phyloP scores from a whole-genome alignment of 2,888 invertebrate species.

The Apantesis nais region DNA sequence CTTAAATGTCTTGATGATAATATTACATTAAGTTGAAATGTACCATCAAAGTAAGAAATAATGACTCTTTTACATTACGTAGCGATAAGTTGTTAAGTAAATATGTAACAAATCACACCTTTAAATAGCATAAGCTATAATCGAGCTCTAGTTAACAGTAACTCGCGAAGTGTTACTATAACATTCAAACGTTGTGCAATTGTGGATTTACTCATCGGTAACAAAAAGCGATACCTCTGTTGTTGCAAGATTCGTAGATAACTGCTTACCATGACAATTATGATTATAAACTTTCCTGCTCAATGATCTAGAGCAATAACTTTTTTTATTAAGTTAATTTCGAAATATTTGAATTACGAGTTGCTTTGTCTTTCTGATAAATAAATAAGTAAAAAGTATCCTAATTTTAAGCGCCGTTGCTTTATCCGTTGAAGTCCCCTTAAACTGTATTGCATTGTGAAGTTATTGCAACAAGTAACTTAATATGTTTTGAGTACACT shows the following conservation, averaged over 20 bases:
- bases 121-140: constrained; percentile 28
- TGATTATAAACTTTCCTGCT: neutral
- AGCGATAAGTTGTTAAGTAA: neutral
- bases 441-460: too few relatives aligned
- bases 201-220: neutral
- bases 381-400: too few relatives aligned
- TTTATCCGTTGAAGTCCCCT: too few relatives aligned
- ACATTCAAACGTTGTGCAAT: neutral
- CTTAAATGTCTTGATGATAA: too few relatives aligned
- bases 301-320: neutral
- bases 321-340: neutral
- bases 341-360: neutral
- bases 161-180: constrained; percentile 3
- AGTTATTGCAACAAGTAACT: too few relatives aligned
- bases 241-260: neutral
- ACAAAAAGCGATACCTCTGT: neutral
- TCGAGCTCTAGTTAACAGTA: constrained; percentile 6
- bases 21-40: neutral
- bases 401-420: too few relatives aligned
- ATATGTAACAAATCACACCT: constrained; percentile 15
- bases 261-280: neutral
- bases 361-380: too few relatives aligned
- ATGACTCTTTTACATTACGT: neutral
- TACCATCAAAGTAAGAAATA: neutral
- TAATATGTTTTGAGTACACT: too few relatives aligned